Evolutionary conservation across 92 coral and sea anemone genomes (phyloP).

Genomic region (Porites lobata): DNA sequence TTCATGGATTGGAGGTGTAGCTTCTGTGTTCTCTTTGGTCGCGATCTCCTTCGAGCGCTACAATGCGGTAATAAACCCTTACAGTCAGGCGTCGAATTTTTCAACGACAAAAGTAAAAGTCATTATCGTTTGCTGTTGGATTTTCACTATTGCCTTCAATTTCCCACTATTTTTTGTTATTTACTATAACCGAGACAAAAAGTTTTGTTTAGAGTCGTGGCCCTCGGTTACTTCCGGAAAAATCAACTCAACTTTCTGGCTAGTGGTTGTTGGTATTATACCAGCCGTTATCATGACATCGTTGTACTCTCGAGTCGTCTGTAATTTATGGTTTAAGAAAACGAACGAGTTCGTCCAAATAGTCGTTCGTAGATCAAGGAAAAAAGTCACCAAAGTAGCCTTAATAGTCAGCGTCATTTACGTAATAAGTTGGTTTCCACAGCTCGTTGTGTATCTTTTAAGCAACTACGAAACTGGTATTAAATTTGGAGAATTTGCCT

Average conservation of each 20-base stretch:
- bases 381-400: constrained; percentile 69
- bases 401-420: constrained; percentile 70
- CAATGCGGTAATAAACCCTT: constrained; percentile 50
- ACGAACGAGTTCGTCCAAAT: constrained; percentile 38
- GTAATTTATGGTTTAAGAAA: not conserved
- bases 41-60: constrained; percentile 56
- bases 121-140: not conserved
- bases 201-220: not conserved
- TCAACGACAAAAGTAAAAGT: not conserved
- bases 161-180: not conserved
- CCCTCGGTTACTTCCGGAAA: not conserved
- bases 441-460: constrained; percentile 56
- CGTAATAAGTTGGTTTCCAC: constrained; percentile 75
- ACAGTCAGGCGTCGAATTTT: constrained; percentile 20
- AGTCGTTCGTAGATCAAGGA: constrained; percentile 63
- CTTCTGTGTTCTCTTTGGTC: constrained; percentile 60
- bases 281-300: not conserved
- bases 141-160: not conserved
- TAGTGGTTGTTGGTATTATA: not conserved
- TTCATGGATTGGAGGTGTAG: constrained; percentile 67
- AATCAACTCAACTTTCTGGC: not conserved
- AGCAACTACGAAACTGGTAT: constrained; percentile 37
- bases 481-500: constrained; percentile 57
- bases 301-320: not conserved
- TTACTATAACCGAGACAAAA: not conserved